Evolutionary conservation across 2,797 vertebrate genomes (phyloP).

Genomic region (Protosalanx chinensis): DNA sequence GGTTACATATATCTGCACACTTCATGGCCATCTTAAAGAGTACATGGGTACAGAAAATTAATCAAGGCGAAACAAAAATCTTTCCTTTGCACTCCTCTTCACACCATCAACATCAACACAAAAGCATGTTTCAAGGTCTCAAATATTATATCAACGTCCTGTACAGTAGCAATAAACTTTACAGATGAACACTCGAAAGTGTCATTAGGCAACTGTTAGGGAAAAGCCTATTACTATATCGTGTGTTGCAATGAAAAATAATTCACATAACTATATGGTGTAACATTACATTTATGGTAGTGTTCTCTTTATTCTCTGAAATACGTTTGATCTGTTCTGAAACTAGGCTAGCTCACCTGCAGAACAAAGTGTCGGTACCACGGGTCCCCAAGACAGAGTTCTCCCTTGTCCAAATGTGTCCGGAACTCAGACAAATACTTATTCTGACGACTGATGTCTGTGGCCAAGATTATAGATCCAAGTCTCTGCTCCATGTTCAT

Average conservation of each 20-base stretch:
- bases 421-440: conserved; percentile 78
- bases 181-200: no score
- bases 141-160: no score
- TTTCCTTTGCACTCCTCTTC: no score
- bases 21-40: conserved; percentile 79
- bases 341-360: conserved; percentile 65
- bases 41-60: no score
- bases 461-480: conserved; percentile 82
- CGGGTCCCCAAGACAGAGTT: conserved; percentile 70
- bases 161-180: no score
- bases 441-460: conserved; percentile 82
- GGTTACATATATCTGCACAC: conserved; percentile 84
- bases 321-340: neutral
- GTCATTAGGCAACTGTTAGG: no score
- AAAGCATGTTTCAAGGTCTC: no score
- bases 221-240: no score
- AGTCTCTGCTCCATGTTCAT: conserved; percentile 81
- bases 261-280: no score
- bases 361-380: conserved; percentile 78
- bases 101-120: neutral
- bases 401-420: conserved; percentile 76
- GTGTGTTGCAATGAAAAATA: no score
- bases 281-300: neutral
- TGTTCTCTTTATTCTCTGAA: neutral
- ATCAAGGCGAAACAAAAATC: neutral